phyloP scores from a whole-genome alignment of 2,888 invertebrate species.

The Coenonympha arcania region DNA sequence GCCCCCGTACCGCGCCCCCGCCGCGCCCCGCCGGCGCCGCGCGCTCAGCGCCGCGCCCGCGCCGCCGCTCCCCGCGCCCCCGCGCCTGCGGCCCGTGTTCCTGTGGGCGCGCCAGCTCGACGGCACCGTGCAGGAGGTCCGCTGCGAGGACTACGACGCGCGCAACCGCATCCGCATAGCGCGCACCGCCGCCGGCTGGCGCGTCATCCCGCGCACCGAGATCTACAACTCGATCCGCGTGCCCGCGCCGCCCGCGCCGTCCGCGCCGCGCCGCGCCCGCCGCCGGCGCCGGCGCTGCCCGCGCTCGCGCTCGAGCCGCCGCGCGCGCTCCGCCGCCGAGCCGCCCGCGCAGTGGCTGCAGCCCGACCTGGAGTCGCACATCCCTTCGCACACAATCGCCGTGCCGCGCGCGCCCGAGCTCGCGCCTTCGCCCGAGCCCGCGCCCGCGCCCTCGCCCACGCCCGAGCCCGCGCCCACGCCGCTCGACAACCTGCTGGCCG shows the following conservation, averaged over 20 bases:
- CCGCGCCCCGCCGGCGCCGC: conserved; percentile 72
- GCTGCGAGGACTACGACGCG: conserved; percentile 90
- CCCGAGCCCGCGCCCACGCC: conserved; percentile 72
- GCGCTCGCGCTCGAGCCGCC: conserved; percentile 27
- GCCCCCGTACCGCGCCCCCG: conserved; percentile 45
- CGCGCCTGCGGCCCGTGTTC: conserved; percentile 86
- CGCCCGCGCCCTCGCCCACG: conserved; percentile 54
- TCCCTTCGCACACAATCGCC: conserved; percentile 76
- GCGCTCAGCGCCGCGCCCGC: conserved; percentile 54
- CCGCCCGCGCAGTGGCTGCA: conserved; percentile 38
- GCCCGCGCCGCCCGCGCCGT: conserved; percentile 40
- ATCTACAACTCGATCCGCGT: conserved; percentile 68
- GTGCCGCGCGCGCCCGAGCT: conserved; percentile 63
- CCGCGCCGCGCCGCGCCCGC: conserved; percentile 32
- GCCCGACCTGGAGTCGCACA: conserved; percentile 76
- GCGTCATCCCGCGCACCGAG: conserved; percentile 85
- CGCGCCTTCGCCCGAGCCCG: conserved; percentile 67
- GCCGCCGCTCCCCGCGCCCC: conserved; percentile 67
- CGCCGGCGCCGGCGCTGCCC: conserved; percentile 32
- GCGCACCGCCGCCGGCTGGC: conserved; percentile 87
- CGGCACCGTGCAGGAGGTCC: conserved; percentile 86
- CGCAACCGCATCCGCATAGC: conserved; percentile 87
- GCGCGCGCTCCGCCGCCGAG: conserved; percentile 32
- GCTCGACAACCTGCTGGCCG: conserved; percentile 77
- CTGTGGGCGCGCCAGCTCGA: conserved; percentile 88